Conservation (phyloP, 2,113 vertebrate species). For the Calidris pygmaea region DNA sequence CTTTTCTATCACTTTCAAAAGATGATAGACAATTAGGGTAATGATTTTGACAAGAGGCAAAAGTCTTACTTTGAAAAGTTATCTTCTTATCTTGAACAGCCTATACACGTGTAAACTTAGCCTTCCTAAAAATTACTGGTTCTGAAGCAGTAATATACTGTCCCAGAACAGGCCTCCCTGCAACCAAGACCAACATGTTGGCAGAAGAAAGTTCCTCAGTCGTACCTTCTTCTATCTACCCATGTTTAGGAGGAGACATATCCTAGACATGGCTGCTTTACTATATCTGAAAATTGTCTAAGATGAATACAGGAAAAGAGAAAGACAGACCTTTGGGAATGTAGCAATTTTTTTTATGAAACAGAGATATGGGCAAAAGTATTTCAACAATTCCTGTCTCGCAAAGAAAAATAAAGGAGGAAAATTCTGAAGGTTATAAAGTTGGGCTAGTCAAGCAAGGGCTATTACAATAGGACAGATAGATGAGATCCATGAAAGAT, state of each 20-base stretch:
- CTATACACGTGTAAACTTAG: neutral
- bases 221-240: neutral
- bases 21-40: fast-evolving
- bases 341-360: neutral
- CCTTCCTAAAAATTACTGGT: neutral
- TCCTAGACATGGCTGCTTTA: neutral
- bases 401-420: neutral
- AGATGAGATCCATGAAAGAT: fast-evolving
- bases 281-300: neutral
- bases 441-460: neutral
- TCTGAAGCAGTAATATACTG: neutral
- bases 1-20: neutral
- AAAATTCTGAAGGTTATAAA: neutral
- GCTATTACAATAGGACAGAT: neutral
- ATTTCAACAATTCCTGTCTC: neutral
- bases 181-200: neutral
- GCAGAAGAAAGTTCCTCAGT: neutral
- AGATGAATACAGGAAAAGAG: neutral
- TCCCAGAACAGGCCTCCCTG: neutral
- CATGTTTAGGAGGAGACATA: neutral
- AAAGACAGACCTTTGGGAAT: neutral
- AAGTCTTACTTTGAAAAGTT: neutral
- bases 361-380: neutral
- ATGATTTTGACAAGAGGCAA: neutral
- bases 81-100: neutral